A percentile compares a stretch with the other conserved stretches of the same genome.
Evolutionary conservation across 2,113 vertebrate species (phyloP).

Genomic region (Odontesthes bonariensis): DNA sequence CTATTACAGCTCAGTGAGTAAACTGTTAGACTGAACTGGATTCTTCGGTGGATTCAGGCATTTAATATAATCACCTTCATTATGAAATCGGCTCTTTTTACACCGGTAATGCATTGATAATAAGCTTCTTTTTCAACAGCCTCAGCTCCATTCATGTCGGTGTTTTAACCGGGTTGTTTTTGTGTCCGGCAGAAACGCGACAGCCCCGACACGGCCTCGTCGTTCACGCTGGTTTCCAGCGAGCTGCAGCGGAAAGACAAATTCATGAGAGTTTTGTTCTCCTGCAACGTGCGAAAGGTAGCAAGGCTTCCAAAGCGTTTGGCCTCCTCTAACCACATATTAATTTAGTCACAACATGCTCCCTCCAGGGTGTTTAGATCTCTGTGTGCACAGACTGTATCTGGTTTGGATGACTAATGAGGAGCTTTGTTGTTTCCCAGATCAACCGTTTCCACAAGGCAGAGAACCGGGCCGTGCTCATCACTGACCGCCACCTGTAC

Average conservation of each 20-base stretch:
- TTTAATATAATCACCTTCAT: too few species aligned
- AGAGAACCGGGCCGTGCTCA: constrained; percentile 93
- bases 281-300: constrained; percentile 97
- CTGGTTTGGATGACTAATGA: constrained; percentile 49
- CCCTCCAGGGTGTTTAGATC: constrained; percentile 25
- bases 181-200: constrained; percentile 85
- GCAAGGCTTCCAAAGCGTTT: neutral
- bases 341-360: constrained; percentile 13
- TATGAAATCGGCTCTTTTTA: too few species aligned
- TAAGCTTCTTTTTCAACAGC: too few species aligned
- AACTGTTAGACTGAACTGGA: too few species aligned
- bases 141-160: too few species aligned
- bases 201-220: constrained; percentile 84
- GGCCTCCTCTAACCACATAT: neutral
- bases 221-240: constrained; percentile 90
- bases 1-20: too few species aligned
- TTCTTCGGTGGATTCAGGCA: too few species aligned
- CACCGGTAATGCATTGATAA: too few species aligned
- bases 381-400: constrained; percentile 9
- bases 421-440: constrained; percentile 79
- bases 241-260: constrained; percentile 97
- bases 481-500: constrained; percentile 96
- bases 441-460: constrained; percentile 96
- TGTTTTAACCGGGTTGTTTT: neutral
- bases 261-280: constrained; percentile 96